Base-by-base conservation (phyloP, 2,797 vertebrate genomes). In the Eutrigla gurnardus region DNA sequence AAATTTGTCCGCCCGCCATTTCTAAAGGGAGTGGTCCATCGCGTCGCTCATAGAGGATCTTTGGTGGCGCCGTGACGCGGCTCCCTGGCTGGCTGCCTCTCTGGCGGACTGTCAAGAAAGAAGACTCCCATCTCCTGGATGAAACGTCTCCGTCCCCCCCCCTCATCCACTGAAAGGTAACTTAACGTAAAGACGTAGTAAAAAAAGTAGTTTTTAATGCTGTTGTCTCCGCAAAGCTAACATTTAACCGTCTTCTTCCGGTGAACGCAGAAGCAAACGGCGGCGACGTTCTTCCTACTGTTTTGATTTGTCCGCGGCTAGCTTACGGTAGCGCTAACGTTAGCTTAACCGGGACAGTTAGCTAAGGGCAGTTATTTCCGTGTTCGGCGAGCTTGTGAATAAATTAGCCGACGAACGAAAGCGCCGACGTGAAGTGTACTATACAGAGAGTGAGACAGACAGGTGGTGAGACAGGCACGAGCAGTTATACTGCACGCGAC, bases 31-130 rank as follows among this genome's bases (percentile, higher is more conserved):
- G 72, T 62, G 0, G 11, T 0, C 14, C 67, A 49, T 81, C 42
- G 0, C 0, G 0, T 33, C 0, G 0, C 0, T 25, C 0, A 43
- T 60, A 65, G 46, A 83, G 81, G 73, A 87, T 59, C 88, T 87
- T 62, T 14, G 70, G 17, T 12, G 17, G 50, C 17, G 7, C 37
- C 78, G 3, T 87, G 88, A 90, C 86, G 88, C 84, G 69, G 65
- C 74, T 75, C 25, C 18, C 1, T 33, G 47, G 25, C 55, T 57
- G 70, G 15, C 73, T 25, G 25, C 25, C 25, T 25, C 25, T 70
- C 61, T 61, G 68, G 37, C 76, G 66, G 37, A 15, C 63, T 81
- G 84, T 83, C 80, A 81, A 9, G 39, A 33, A 14, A 32, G 6
- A 40, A 12, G 32, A 36, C 35, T 45, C 50, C 33, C 69, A 69